Evolutionary conservation across 2,113 vertebrate genomes (phyloP).

Genomic region (Phaethornis superciliosus): DNA sequence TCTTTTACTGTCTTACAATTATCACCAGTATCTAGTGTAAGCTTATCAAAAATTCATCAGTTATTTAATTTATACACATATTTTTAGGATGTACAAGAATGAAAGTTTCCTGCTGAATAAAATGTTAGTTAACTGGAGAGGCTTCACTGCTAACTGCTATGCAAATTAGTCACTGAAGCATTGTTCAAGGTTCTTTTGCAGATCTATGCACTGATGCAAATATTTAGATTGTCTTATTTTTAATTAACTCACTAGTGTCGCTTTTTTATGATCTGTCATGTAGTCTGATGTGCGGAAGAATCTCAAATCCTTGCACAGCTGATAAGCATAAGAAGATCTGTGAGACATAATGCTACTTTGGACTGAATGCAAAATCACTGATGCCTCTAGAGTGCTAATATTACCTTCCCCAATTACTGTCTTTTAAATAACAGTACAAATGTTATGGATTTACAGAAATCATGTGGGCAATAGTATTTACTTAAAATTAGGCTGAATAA

Average conservation of each 20-base stretch:
- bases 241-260: not conserved
- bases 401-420: not conserved
- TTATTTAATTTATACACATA: not conserved
- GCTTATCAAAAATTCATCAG: not conserved
- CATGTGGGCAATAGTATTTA: not conserved
- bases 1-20: not conserved
- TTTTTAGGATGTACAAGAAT: not conserved
- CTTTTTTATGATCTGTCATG: not conserved
- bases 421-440: not conserved
- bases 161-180: conserved; percentile 7
- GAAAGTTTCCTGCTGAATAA: not conserved
- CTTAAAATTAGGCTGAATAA: not conserved
- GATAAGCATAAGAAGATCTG: not conserved
- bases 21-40: not conserved
- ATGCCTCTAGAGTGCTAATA: not conserved
- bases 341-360: not conserved
- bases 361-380: not conserved
- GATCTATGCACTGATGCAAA: not conserved
- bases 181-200: not conserved
- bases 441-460: not conserved
- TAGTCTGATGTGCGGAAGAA: not conserved
- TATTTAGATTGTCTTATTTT: not conserved
- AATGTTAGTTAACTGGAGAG: not conserved
- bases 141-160: not conserved
- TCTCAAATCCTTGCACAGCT: not conserved